phyloP scores from a whole-genome alignment of 2,113 vertebrate genomes.

The Ancistrus triradiatus region DNA sequence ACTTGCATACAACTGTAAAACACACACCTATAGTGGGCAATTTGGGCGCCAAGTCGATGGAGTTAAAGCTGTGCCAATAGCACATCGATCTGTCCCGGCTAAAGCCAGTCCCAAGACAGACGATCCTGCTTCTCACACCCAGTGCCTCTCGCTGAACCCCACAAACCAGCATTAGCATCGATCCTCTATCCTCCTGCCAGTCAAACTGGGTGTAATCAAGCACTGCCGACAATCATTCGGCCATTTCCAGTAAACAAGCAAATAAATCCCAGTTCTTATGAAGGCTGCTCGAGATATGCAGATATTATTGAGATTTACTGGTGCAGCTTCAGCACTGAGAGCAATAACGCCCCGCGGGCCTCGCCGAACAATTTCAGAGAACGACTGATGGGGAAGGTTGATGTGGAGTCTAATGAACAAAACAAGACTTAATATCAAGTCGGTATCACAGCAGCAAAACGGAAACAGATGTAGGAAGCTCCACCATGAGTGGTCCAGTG shows the following conservation, averaged over 20 bases:
- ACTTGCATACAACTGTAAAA: too few species aligned
- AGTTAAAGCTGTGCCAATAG: slow-evolving; percentile 36
- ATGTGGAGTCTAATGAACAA: slow-evolving; percentile 9
- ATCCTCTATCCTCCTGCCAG: slow-evolving; percentile 18
- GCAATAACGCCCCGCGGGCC: neutral
- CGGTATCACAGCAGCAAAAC: too few species aligned
- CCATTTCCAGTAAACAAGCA: slow-evolving; percentile 28
- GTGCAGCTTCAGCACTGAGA: slow-evolving; percentile 15
- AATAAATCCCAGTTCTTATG: slow-evolving; percentile 32
- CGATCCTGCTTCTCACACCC: slow-evolving; percentile 11
- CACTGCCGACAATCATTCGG: neutral
- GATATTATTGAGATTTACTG: slow-evolving; percentile 20
- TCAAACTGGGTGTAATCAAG: neutral
- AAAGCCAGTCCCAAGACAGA: slow-evolving; percentile 12
- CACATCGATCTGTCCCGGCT: slow-evolving; percentile 28
- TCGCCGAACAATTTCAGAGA: neutral
- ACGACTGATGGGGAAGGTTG: neutral
- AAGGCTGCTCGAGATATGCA: slow-evolving; percentile 15
- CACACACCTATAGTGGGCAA: too few species aligned
- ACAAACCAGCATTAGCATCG: slow-evolving; percentile 37
- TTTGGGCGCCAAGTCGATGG: too few species aligned
- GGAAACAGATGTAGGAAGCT: too few species aligned
- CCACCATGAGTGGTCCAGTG: too few species aligned
- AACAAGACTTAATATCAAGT: too few species aligned
- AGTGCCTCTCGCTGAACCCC: slow-evolving; percentile 9